phyloP scores from a whole-genome alignment of 2,888 invertebrate species.

The Sisyra terminalis region DNA sequence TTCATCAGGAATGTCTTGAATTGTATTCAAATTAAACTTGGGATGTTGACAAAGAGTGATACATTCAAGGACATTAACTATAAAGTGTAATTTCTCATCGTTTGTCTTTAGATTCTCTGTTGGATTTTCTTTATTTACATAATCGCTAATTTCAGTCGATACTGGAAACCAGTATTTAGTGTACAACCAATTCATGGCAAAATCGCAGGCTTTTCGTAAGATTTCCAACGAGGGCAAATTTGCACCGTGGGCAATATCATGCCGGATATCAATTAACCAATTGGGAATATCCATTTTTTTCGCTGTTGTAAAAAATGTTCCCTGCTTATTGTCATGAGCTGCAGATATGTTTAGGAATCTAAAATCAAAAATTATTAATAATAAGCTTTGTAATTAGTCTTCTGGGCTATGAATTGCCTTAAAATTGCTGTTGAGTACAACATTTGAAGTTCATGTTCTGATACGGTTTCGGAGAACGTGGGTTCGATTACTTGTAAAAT shows the following conservation, averaged over 20 bases:
- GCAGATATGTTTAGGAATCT: constrained; percentile 26
- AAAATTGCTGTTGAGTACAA: constrained; percentile 46
- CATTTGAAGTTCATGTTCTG: constrained; percentile 32
- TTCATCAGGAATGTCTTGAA: constrained; percentile 24
- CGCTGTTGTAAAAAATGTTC: constrained; percentile 34
- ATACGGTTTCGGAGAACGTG: constrained; percentile 18
- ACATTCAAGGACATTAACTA: constrained; percentile 27
- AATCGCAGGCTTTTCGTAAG: constrained; percentile 41
- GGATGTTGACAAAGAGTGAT: constrained; percentile 28
- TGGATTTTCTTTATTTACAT: constrained; percentile 19
- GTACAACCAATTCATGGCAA: constrained; percentile 52
- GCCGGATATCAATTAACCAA: constrained; percentile 64
- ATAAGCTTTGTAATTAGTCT: too few relatives aligned
- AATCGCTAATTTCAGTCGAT: constrained; percentile 30
- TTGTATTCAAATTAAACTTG: constrained; percentile 25
- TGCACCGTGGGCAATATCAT: constrained; percentile 59
- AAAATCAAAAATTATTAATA: constrained; percentile 10
- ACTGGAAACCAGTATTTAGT: constrained; percentile 47
- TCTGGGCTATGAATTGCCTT: too few relatives aligned
- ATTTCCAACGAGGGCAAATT: constrained; percentile 44
- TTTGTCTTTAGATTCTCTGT: constrained; percentile 16
- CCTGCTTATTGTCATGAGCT: constrained; percentile 21
- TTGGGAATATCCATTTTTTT: constrained; percentile 51
- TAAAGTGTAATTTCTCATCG: constrained; percentile 21
- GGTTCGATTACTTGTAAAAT: constrained; percentile 36